A percentile compares a stretch with the other conserved stretches of the same genome.
phyloP scores from a whole-genome alignment of 2,797 vertebrate species.

The Atherinosoma microstoma region DNA sequence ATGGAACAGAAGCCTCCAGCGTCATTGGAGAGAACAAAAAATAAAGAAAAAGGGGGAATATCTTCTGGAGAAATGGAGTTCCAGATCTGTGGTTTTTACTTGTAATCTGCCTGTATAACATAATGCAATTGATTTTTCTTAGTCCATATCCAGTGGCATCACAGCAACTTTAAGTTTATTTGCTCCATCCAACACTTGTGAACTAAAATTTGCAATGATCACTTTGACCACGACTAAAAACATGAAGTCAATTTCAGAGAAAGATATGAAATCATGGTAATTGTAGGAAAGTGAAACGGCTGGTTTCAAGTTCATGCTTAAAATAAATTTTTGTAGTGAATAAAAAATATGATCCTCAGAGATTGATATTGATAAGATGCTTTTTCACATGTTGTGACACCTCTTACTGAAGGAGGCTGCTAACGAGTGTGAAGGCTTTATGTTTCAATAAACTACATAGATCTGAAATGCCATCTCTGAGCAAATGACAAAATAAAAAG shows the following conservation, averaged over 20 bases:
- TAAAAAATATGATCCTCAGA: not conserved
- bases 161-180: too few species aligned
- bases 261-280: too few species aligned
- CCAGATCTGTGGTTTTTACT: not conserved
- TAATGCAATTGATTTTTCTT: not conserved
- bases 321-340: not conserved
- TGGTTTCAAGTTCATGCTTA: conserved; percentile 6
- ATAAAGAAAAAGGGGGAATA: not conserved
- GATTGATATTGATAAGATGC: conserved; percentile 9
- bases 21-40: not conserved
- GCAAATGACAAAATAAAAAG: conserved; percentile 26
- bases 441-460: conserved; percentile 20
- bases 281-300: not conserved
- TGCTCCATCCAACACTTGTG: too few species aligned
- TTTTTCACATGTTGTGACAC: conserved; percentile 25
- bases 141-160: not conserved
- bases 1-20: not conserved
- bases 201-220: too few species aligned
- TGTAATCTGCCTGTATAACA: not conserved
- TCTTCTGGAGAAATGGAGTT: not conserved
- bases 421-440: conserved; percentile 11
- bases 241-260: too few species aligned
- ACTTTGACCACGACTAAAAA: too few species aligned
- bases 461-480: conserved; percentile 5
- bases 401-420: conserved; percentile 22